Evolutionary conservation across 2,113 vertebrate genomes (phyloP).

Genomic region (Brachyistius frenatus): DNA sequence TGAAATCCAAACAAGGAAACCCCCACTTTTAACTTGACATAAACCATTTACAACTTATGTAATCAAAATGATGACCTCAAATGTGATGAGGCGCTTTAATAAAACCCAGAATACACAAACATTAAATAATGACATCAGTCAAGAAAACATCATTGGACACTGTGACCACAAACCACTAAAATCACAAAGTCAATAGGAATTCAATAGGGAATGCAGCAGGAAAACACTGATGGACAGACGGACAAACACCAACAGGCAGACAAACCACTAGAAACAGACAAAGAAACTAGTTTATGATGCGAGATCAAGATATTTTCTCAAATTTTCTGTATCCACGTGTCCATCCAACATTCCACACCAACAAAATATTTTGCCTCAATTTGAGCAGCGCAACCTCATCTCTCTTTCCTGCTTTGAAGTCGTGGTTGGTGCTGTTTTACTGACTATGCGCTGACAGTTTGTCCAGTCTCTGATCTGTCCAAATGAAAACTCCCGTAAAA

Average conservation of each 20-base stretch:
- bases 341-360: slow-evolving; percentile 47
- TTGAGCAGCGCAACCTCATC: slow-evolving; percentile 37
- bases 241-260: too few relatives aligned
- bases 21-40: slow-evolving; percentile 20
- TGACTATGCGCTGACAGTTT: slow-evolving; percentile 42
- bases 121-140: slow-evolving; percentile 59
- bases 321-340: slow-evolving; percentile 56
- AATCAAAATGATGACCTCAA: slow-evolving; percentile 38
- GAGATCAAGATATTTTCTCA: too few relatives aligned
- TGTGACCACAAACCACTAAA: slow-evolving; percentile 50
- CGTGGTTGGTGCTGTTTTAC: slow-evolving; percentile 36
- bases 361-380: slow-evolving; percentile 62
- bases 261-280: not conserved
- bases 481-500: slow-evolving; percentile 40
- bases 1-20: slow-evolving; percentile 39
- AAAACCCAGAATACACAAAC: slow-evolving; percentile 39
- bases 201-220: slow-evolving; percentile 1
- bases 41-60: slow-evolving; percentile 22
- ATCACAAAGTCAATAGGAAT: slow-evolving; percentile 45
- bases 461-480: slow-evolving; percentile 33
- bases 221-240: slow-evolving; percentile 3
- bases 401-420: slow-evolving; percentile 31
- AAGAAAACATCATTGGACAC: slow-evolving; percentile 55
- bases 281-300: slow-evolving; percentile 26
- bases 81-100: slow-evolving; percentile 25